A percentile compares a stretch with the other conserved stretches of the same genome.
phyloP scores from a whole-genome alignment of 2,797 vertebrate species.

The Babyrousa celebensis region DNA sequence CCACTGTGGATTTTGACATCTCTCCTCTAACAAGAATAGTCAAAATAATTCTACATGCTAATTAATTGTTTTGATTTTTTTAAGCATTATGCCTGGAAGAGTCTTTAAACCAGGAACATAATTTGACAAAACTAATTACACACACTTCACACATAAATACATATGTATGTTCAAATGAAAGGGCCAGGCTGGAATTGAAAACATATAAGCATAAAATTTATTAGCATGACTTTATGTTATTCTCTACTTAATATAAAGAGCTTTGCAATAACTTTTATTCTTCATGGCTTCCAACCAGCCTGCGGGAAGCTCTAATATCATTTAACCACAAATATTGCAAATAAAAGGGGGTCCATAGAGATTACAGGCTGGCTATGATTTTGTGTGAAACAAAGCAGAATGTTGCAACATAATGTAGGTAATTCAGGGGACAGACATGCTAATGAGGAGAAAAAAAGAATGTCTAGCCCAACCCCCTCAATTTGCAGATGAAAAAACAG shows the following conservation, averaged over 20 bases:
- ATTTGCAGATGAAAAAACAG: not conserved
- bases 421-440: not conserved
- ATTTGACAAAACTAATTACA: conserved; percentile 68
- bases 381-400: conserved; percentile 52
- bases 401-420: not conserved
- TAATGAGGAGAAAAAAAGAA: not conserved
- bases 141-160: not conserved
- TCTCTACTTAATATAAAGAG: conserved; percentile 15
- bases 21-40: conserved; percentile 20
- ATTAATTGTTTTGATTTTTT: conserved; percentile 65
- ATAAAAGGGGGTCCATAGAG: conserved; percentile 19
- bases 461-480: not conserved
- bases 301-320: not conserved
- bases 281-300: not conserved
- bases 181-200: conserved; percentile 10
- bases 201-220: conserved; percentile 68
- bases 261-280: conserved; percentile 55
- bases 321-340: conserved; percentile 3
- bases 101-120: conserved; percentile 60
- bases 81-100: conserved; percentile 56
- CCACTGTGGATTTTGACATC: not conserved
- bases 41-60: conserved; percentile 56
- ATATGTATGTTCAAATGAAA: conserved; percentile 60
- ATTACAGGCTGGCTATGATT: not conserved
- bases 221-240: not conserved